phyloP scores from a whole-genome alignment of 2,113 vertebrate genomes.

The Melanerpes formicivorus region DNA sequence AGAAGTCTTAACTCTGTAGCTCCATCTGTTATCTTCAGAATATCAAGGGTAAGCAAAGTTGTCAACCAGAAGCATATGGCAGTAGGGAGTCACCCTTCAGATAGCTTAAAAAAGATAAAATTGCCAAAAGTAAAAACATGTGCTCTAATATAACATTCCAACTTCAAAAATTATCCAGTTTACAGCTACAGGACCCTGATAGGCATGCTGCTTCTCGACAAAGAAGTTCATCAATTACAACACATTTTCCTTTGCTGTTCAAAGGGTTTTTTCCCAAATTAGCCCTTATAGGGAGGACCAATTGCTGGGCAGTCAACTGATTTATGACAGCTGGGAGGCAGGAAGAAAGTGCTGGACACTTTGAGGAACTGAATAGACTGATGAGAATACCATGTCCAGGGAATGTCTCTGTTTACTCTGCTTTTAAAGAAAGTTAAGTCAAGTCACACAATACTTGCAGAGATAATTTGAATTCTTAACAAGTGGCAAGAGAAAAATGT shows the following conservation, averaged over 20 bases:
- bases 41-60: neutral
- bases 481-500: neutral
- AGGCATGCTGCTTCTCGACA: neutral
- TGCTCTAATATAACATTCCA: neutral
- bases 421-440: neutral
- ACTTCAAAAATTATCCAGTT: neutral
- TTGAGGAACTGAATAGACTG: neutral
- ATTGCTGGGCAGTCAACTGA: neutral
- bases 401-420: neutral
- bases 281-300: neutral
- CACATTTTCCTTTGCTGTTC: neutral
- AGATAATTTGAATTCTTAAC: neutral
- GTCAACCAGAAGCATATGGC: neutral
- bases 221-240: neutral
- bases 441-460: fast-evolving
- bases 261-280: neutral
- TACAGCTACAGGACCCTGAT: neutral
- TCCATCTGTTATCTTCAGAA: neutral
- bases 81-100: neutral
- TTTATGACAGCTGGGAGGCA: neutral
- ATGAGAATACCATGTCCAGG: fast-evolving
- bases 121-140: neutral
- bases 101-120: neutral
- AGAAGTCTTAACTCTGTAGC: neutral
- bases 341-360: neutral